Conservation (phyloP, 2,888 invertebrate genomes). For the Theretra japonica region DNA sequence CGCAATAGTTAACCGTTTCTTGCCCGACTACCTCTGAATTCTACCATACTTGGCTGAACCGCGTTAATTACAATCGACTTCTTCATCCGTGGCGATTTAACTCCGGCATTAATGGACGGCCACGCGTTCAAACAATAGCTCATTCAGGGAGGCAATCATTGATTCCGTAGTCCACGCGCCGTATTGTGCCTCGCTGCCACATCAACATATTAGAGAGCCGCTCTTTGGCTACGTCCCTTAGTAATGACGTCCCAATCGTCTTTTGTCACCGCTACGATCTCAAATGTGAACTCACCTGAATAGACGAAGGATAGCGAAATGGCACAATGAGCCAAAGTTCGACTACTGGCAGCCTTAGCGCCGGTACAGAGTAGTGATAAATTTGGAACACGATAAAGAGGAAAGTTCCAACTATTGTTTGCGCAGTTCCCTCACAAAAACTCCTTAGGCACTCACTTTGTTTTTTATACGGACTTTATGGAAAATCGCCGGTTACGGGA, state of each 20-base stretch:
- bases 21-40: too few species aligned
- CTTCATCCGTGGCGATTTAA: background rate
- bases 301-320: background rate
- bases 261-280: background rate
- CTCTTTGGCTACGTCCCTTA: background rate
- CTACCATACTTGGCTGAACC: background rate
- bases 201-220: background rate
- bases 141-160: slow-evolving; percentile 37
- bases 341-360: background rate
- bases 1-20: too few species aligned
- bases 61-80: slow-evolving; percentile 4
- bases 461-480: background rate
- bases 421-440: background rate
- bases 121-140: slow-evolving; percentile 37
- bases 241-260: background rate
- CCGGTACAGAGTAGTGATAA: background rate
- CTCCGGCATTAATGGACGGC: slow-evolving; percentile 1
- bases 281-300: slow-evolving; percentile 10
- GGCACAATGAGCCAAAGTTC: slow-evolving; percentile 2
- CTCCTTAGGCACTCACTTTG: background rate
- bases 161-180: slow-evolving; percentile 34
- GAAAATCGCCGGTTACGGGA: background rate
- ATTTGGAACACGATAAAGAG: slow-evolving; percentile 11
- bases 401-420: slow-evolving; percentile 8
- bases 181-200: background rate